These are phyloP conservation scores for Plagodis pulveraria DNA, from an alignment of 2,888 invertebrate genomes.

Conservation along the genomic window DNA sequence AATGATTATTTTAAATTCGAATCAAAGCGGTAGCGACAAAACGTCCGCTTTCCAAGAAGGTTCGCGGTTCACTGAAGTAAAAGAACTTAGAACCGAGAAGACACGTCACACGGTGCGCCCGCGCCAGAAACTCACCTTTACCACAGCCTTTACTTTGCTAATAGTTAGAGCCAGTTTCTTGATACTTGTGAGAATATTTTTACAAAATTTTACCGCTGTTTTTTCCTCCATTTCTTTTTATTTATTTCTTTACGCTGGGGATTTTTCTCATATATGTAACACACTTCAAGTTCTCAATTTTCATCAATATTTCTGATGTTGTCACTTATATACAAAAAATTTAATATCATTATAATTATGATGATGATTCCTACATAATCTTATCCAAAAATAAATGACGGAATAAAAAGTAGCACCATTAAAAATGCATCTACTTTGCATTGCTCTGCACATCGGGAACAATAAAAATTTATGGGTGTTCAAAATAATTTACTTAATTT, in stretches of 20 bases:
- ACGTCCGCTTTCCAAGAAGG: conserved; percentile 56
- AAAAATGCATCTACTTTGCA: too few species aligned
- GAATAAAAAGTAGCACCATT: too few species aligned
- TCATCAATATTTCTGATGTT: too few species aligned
- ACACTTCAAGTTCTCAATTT: not conserved
- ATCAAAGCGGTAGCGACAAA: conserved; percentile 29
- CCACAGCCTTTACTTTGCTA: conserved; percentile 74
- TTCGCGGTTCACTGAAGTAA: conserved; percentile 74
- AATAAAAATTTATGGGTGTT: too few species aligned
- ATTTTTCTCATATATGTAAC: not conserved
- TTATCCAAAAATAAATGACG: too few species aligned
- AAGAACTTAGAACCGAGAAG: conserved; percentile 72
- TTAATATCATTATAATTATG: too few species aligned
- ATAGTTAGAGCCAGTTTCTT: conserved; percentile 52
- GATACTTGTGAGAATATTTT: conserved; percentile 48
- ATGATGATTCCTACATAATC: too few species aligned
- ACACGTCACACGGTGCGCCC: conserved; percentile 80
- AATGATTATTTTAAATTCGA: conserved; percentile 39
- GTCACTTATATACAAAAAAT: too few species aligned
- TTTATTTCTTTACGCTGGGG: not conserved
- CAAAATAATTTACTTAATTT: too few species aligned
- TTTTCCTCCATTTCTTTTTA: not conserved
- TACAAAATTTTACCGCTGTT: not conserved
- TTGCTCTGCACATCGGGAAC: too few species aligned
- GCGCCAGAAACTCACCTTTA: conserved; percentile 79